Conservation (phyloP, 1,140 invertebrate genomes). For the Eupristina koningsbergeri region DNA sequence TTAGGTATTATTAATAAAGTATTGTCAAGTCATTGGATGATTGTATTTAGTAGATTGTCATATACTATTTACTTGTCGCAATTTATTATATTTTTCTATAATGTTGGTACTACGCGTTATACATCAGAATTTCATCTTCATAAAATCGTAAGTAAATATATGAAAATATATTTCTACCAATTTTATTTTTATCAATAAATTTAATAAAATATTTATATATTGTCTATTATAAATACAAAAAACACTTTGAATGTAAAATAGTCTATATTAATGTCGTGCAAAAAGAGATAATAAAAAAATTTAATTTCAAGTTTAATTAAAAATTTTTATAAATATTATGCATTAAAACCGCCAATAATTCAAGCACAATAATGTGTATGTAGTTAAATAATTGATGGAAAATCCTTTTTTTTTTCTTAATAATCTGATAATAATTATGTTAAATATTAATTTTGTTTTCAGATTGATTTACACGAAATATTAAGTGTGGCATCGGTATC, state of each 20-base stretch:
- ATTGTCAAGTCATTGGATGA: slow-evolving; percentile 78
- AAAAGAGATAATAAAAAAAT: too few species aligned
- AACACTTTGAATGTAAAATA: too few species aligned
- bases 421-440: too few species aligned
- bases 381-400: too few species aligned
- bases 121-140: slow-evolving; percentile 74
- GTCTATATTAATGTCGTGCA: too few species aligned
- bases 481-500: slow-evolving; percentile 63
- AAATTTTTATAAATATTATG: too few species aligned
- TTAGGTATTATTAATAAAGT: slow-evolving; percentile 78
- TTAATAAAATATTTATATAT: not conserved
- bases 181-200: not conserved
- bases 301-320: too few species aligned
- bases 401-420: too few species aligned
- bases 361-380: too few species aligned
- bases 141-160: slow-evolving; percentile 70
- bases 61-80: slow-evolving; percentile 85
- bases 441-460: too few species aligned
- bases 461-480: slow-evolving; percentile 69
- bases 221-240: too few species aligned
- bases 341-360: too few species aligned
- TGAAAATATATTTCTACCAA: not conserved
- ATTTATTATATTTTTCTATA: slow-evolving; percentile 79
- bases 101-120: slow-evolving; percentile 75
- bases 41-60: slow-evolving; percentile 81